Percentiles rank a stretch among this genome's conserved stretches.
phyloP scores from a whole-genome alignment of 2,113 vertebrate genomes.

The Tichodroma muraria region DNA sequence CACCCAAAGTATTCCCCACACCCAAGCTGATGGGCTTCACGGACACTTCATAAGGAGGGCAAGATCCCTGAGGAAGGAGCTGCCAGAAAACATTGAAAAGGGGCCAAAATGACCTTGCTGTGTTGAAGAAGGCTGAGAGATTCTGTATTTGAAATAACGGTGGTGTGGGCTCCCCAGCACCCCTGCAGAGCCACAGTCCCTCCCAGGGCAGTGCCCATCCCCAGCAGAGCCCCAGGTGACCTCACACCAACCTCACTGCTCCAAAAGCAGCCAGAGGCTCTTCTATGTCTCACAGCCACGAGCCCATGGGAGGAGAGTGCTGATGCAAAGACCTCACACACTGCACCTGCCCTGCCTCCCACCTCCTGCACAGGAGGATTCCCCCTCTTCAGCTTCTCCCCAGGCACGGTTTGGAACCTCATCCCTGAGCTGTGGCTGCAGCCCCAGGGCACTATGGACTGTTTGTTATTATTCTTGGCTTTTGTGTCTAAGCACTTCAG shows the following conservation, averaged over 20 bases:
- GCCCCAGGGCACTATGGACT: not conserved
- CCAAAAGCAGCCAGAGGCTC: not conserved
- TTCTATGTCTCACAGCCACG: not conserved
- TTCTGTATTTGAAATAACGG: not conserved
- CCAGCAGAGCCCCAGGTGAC: not conserved
- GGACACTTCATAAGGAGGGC: not conserved
- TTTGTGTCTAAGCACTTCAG: not conserved
- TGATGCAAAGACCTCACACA: rapidly evolving
- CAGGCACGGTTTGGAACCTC: not conserved
- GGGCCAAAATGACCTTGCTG: not conserved
- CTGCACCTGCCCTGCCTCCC: rapidly evolving
- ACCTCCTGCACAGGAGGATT: not conserved
- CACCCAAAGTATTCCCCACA: not conserved
- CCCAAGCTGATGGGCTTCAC: not conserved
- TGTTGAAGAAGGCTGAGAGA: not conserved
- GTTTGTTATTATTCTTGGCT: not conserved
- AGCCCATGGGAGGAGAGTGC: not conserved
- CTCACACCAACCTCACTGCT: not conserved
- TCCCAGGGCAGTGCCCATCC: too few species aligned
- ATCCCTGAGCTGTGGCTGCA: not conserved
- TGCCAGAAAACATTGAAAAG: not conserved
- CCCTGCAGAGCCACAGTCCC: not conserved
- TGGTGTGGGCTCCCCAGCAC: not conserved
- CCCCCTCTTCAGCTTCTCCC: not conserved
- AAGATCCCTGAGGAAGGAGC: not conserved